Evolutionary conservation across 1,140 invertebrate species (phyloP).

Genomic region (Ooceraea biroi): DNA sequence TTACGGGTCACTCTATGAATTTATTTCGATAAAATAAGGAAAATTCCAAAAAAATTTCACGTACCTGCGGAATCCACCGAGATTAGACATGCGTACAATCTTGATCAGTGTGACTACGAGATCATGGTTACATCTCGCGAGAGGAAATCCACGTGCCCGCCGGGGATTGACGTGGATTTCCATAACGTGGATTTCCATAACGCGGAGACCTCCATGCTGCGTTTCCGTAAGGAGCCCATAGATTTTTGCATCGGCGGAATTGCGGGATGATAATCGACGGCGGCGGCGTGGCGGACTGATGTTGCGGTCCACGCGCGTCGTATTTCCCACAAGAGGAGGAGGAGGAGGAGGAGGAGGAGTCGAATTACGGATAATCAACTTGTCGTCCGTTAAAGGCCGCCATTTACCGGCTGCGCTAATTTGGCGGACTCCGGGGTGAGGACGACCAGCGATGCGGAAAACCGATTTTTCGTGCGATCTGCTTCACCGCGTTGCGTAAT

Average conservation of each 20-base stretch:
- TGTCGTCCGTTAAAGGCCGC: conserved; percentile 20
- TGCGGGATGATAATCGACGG: conserved; percentile 49
- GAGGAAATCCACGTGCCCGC: conserved; percentile 19
- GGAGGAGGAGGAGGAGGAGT: neutral
- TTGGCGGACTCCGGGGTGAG: conserved; percentile 7
- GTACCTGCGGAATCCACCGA: neutral
- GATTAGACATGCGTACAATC: conserved; percentile 15
- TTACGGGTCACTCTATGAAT: neutral
- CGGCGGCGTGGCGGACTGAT: neutral
- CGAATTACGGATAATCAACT: conserved; percentile 58
- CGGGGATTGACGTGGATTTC: conserved; percentile 38
- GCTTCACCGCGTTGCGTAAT: conserved; percentile 49
- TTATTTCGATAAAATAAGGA: neutral
- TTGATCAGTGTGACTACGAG: neutral
- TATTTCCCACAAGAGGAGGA: neutral
- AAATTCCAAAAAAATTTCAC: neutral
- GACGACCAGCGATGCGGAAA: conserved; percentile 47
- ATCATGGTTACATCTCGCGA: neutral
- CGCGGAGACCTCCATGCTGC: neutral
- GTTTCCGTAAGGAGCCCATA: conserved; percentile 40
- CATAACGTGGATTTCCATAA: conserved; percentile 51
- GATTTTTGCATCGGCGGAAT: conserved; percentile 34
- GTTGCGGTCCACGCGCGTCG: conserved; percentile 33
- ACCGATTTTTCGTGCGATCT: conserved; percentile 28
- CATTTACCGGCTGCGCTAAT: conserved; percentile 41